Percentiles rank a stretch among this genome's conserved stretches.
phyloP scores from a whole-genome alignment of 2,888 invertebrate species.

The Ctenicera cuprea region DNA sequence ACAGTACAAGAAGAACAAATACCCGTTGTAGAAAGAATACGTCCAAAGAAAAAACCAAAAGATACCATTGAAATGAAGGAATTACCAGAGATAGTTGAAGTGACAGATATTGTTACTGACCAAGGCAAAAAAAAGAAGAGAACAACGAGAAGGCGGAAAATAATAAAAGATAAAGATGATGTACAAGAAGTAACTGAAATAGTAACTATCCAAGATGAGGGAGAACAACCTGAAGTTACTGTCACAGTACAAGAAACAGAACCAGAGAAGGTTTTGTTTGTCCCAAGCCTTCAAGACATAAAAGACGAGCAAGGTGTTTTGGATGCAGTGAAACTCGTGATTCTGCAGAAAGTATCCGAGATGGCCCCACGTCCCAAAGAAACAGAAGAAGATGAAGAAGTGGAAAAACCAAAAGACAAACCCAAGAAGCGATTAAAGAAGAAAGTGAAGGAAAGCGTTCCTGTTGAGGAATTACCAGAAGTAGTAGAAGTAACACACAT shows the following conservation, averaged over 20 bases:
- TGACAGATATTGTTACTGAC: slow-evolving; percentile 60
- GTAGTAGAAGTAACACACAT: slow-evolving; percentile 55
- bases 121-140: slow-evolving; percentile 56
- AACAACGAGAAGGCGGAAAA: slow-evolving; percentile 68
- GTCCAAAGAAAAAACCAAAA: slow-evolving; percentile 20
- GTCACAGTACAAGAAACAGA: slow-evolving; percentile 63
- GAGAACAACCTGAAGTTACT: slow-evolving; percentile 58
- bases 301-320: slow-evolving; percentile 61
- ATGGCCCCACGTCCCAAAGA: slow-evolving; percentile 58
- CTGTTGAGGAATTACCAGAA: slow-evolving; percentile 48
- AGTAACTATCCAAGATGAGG: slow-evolving; percentile 62
- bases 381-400: slow-evolving; percentile 61
- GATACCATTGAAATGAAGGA: slow-evolving; percentile 58
- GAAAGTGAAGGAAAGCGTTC: slow-evolving; percentile 39
- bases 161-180: slow-evolving; percentile 59
- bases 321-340: slow-evolving; percentile 59
- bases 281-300: slow-evolving; percentile 56
- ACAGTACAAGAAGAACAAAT: slow-evolving; percentile 66
- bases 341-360: slow-evolving; percentile 38
- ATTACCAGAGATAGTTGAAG: slow-evolving; percentile 55
- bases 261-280: slow-evolving; percentile 50
- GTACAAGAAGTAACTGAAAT: slow-evolving; percentile 62
- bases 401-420: slow-evolving; percentile 51
- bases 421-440: slow-evolving; percentile 31
- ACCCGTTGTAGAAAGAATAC: slow-evolving; percentile 57